Evolutionary conservation across 2,797 vertebrate genomes (phyloP).

Genomic region (Molossus molossus): DNA sequence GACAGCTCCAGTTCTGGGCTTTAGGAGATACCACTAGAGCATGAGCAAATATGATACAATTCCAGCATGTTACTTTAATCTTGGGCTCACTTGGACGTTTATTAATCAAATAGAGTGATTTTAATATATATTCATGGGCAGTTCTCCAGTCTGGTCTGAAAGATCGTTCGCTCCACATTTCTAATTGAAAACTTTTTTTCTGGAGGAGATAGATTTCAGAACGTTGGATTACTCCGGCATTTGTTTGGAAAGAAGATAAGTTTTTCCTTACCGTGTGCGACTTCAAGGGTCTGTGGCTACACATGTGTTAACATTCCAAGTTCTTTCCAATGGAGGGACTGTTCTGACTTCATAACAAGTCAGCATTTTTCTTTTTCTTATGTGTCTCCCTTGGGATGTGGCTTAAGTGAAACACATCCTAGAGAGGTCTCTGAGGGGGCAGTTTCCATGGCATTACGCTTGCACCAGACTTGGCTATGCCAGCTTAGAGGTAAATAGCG

Average conservation of each 20-base stretch:
- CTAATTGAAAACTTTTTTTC: slow-evolving; percentile 78
- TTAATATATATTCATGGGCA: slow-evolving; percentile 82
- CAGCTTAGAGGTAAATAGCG: not conserved
- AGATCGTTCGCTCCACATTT: slow-evolving; percentile 73
- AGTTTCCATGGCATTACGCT: not conserved
- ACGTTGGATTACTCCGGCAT: slow-evolving; percentile 70
- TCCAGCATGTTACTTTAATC: slow-evolving; percentile 74
- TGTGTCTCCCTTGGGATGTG: not conserved
- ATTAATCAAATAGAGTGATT: slow-evolving; percentile 79
- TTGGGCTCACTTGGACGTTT: slow-evolving; percentile 70
- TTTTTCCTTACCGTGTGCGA: slow-evolving; percentile 39
- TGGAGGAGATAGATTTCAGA: slow-evolving; percentile 72
- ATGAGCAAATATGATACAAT: slow-evolving; percentile 77
- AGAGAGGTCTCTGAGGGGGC: not conserved
- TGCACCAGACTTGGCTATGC: rapidly evolving
- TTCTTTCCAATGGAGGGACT: slow-evolving; percentile 30
- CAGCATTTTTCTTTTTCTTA: slow-evolving; percentile 36
- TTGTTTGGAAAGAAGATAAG: slow-evolving; percentile 73
- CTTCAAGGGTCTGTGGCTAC: slow-evolving; percentile 56
- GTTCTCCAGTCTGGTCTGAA: slow-evolving; percentile 63
- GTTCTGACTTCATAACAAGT: slow-evolving; percentile 47
- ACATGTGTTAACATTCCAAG: not conserved
- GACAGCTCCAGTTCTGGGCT: slow-evolving; percentile 58
- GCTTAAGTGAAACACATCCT: not conserved
- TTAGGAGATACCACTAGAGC: slow-evolving; percentile 47